Conservation (phyloP, 2,113 vertebrate species). For the Varanus salvator region DNA sequence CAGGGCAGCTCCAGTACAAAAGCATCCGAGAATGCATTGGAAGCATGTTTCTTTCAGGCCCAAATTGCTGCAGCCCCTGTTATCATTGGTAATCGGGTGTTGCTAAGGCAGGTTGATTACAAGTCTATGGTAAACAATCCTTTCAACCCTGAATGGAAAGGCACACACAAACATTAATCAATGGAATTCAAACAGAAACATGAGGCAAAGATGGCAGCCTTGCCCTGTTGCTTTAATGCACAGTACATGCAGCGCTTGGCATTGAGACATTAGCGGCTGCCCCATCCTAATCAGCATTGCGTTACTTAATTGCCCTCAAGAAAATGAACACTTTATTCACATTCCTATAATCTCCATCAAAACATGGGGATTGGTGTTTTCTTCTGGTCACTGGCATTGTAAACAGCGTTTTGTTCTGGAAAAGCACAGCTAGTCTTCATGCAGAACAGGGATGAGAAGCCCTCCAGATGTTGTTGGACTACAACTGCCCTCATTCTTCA, state of each 20-base stretch:
- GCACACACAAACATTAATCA: slow-evolving; percentile 81
- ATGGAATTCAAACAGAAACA: slow-evolving; percentile 78
- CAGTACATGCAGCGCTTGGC: slow-evolving; percentile 63
- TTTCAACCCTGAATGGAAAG: slow-evolving; percentile 73
- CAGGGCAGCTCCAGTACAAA: slow-evolving; percentile 80
- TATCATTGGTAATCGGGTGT: slow-evolving; percentile 85
- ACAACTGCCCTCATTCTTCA: too few species aligned
- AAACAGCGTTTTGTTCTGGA: not conserved
- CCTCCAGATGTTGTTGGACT: too few species aligned
- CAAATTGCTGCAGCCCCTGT: slow-evolving; percentile 84
- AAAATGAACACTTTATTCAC: slow-evolving; percentile 41
- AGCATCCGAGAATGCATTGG: slow-evolving; percentile 75
- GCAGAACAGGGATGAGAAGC: not conserved
- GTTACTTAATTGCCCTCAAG: slow-evolving; percentile 54
- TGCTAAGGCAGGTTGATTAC: slow-evolving; percentile 87
- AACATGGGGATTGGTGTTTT: not conserved
- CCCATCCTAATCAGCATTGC: slow-evolving; percentile 39
- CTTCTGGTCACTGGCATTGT: not conserved
- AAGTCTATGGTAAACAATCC: slow-evolving; percentile 86
- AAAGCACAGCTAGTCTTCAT: not conserved
- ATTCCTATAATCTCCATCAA: not conserved
- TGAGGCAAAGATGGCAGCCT: slow-evolving; percentile 40
- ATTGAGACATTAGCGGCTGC: slow-evolving; percentile 24
- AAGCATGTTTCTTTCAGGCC: slow-evolving; percentile 74
- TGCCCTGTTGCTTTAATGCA: slow-evolving; percentile 64